A percentile compares a stretch with the other conserved stretches of the same genome.
phyloP scores from a whole-genome alignment of 2,888 invertebrate genomes.

The Eristalinus aeneus region DNA sequence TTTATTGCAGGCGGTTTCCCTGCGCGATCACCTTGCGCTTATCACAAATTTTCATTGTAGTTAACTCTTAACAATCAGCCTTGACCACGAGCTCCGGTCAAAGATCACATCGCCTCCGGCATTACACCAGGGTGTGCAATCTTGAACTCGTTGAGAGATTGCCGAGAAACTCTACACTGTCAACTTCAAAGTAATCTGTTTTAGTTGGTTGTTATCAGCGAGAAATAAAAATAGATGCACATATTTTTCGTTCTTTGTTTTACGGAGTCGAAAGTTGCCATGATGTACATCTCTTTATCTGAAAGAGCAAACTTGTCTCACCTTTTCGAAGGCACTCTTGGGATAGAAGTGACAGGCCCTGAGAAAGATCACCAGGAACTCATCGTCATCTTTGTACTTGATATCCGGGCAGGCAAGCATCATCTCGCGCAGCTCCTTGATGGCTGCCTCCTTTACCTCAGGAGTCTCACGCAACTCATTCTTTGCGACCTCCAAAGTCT shows the following conservation, averaged over 20 bases:
- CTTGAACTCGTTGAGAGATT: slow-evolving; percentile 22
- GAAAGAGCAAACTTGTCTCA: slow-evolving; percentile 75
- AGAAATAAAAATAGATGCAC: background rate
- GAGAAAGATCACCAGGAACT: slow-evolving; percentile 88
- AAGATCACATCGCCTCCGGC: slow-evolving; percentile 31
- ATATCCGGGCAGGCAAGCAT: slow-evolving; percentile 86
- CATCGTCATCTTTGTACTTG: slow-evolving; percentile 88
- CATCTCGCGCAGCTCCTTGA: slow-evolving; percentile 83
- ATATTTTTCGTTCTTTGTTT: background rate
- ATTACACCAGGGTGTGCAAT: slow-evolving; percentile 37
- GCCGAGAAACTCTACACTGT: background rate
- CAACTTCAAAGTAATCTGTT: background rate
- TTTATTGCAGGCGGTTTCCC: background rate
- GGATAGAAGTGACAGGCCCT: slow-evolving; percentile 92
- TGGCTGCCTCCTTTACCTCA: slow-evolving; percentile 84
- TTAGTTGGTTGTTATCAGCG: background rate
- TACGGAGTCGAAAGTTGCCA: background rate
- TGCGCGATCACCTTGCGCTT: slow-evolving; percentile 6
- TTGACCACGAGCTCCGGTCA: slow-evolving; percentile 33
- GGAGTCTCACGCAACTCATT: slow-evolving; percentile 87
- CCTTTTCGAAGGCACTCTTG: slow-evolving; percentile 89
- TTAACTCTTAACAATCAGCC: background rate
- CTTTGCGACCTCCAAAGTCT: slow-evolving; percentile 83
- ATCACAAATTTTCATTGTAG: slow-evolving; percentile 24
- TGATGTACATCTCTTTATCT: background rate